Percentiles rank a stretch among this genome's conserved stretches.
Conservation (phyloP, 2,797 vertebrate genomes). For the Sebastes iracundus region DNA sequence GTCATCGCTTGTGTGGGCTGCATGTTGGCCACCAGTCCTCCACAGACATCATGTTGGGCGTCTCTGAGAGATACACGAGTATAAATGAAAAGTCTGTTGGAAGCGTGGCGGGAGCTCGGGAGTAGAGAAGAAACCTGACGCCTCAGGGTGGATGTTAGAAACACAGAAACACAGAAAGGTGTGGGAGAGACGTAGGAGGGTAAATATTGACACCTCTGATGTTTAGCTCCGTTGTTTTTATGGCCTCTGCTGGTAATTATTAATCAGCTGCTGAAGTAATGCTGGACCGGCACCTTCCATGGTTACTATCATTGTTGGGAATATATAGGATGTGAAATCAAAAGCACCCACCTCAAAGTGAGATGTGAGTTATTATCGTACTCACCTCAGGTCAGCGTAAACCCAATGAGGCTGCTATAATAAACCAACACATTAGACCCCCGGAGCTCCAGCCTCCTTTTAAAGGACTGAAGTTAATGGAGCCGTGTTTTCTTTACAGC, state of each 20-base stretch:
- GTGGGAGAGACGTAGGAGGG: neutral
- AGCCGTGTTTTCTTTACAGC: neutral
- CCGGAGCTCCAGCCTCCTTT: neutral
- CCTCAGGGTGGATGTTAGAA: neutral
- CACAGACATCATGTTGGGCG: neutral
- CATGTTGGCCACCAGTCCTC: neutral
- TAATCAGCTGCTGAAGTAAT: conserved; percentile 55
- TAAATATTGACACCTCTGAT: conserved; percentile 64
- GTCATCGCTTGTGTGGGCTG: neutral
- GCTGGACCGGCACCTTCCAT: neutral
- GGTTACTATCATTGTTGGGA: neutral
- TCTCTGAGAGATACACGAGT: neutral
- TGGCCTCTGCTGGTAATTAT: conserved; percentile 60
- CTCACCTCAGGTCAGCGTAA: neutral
- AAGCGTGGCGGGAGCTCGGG: neutral
- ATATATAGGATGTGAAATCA: neutral
- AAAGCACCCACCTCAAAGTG: neutral
- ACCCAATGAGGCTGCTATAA: neutral
- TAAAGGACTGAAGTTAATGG: neutral
- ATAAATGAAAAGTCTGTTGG: conserved; percentile 2
- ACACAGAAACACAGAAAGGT: neutral
- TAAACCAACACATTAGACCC: neutral
- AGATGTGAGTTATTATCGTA: neutral
- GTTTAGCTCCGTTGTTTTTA: conserved; percentile 45
- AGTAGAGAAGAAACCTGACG: neutral